phyloP scores from a whole-genome alignment of 1,140 invertebrate species.

The Muscidifurax raptorellus region DNA sequence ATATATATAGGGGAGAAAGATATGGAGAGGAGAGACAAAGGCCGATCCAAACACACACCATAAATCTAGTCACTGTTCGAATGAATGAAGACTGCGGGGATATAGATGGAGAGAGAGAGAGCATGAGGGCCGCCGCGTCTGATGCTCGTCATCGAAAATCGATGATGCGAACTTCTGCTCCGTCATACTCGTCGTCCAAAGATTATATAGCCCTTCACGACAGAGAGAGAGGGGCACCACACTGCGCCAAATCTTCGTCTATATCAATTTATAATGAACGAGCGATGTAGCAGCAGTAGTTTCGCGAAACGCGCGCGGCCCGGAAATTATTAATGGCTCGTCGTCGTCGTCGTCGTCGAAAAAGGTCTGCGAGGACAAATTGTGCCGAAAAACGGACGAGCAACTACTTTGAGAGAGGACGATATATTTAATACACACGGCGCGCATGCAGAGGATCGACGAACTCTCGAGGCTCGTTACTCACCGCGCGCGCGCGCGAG shows the following conservation, averaged over 20 bases:
- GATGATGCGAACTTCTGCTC: slow-evolving; percentile 4
- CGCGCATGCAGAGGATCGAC: neutral
- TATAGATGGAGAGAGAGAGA: too few species aligned
- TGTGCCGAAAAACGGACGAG: neutral
- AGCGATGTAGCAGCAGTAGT: neutral
- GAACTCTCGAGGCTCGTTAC: slow-evolving; percentile 39
- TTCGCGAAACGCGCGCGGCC: neutral
- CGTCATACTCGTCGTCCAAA: neutral
- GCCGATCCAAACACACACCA: neutral
- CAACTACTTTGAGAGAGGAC: neutral
- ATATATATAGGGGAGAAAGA: too few species aligned
- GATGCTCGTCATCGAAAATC: slow-evolving; percentile 26
- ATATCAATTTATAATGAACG: slow-evolving; percentile 7
- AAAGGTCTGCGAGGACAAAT: slow-evolving; percentile 9
- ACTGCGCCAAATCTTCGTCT: neutral
- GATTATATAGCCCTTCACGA: neutral
- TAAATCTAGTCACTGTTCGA: neutral
- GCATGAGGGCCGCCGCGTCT: neutral
- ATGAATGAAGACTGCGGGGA: neutral
- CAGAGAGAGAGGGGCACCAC: neutral
- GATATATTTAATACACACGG: neutral
- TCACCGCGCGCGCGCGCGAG: neutral
- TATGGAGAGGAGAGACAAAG: neutral
- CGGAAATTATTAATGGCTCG: neutral
- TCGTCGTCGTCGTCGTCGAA: neutral